Evolutionary conservation across 2,888 invertebrate genomes (phyloP), one percentile per base, ranked within the genome.

Genomic region (Emesis furor): DNA sequence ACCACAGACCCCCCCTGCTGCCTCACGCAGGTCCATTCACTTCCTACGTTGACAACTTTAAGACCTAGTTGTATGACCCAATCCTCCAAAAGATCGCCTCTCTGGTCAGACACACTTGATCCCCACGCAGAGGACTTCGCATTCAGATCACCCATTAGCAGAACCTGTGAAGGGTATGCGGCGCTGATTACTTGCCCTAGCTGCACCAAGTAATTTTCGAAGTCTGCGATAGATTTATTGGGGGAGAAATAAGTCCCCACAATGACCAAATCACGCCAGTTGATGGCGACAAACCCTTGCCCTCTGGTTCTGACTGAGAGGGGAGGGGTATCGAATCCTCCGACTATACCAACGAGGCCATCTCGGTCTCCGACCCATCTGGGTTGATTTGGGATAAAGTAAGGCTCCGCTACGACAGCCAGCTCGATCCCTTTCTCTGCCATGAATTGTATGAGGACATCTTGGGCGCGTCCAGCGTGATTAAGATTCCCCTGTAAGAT

Each of bases 401-500:
- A 68, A 12, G 68, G 68, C 37, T 68, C 68, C n/a, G 68, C 39
- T 17, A 68, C 39, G 7, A 68, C 14, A 8, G 68, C 68, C n/a
- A 68, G n/a, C 37, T 68, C 68, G 3, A 68, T 68, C 17, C 12
- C 37, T 39, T 39, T n/a, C 37, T 68, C 37, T 17, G 39, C 17
- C 17, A 68, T 7, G 8, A 39, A n/a, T 3, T 71, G 42, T 10
- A 42, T 7, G 30, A 71, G 12, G 17, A 42, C 5, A 14, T 39
- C 71, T 39, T 71, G 39, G 39, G 42, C 39, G 17, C 39, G 24
- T 4, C 42, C 39, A 14, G 37, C 35, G 42, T 71, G 71, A 24
- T 71, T 71, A 3, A 71, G 10, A 7, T 71, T 71, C 30, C 24
- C 71, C 42, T 71, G 71, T 14, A 71, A 39, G 17, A 71, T 24